Evolutionary conservation across 2,888 invertebrate genomes (phyloP).

Genomic region (Pterostichus niger): DNA sequence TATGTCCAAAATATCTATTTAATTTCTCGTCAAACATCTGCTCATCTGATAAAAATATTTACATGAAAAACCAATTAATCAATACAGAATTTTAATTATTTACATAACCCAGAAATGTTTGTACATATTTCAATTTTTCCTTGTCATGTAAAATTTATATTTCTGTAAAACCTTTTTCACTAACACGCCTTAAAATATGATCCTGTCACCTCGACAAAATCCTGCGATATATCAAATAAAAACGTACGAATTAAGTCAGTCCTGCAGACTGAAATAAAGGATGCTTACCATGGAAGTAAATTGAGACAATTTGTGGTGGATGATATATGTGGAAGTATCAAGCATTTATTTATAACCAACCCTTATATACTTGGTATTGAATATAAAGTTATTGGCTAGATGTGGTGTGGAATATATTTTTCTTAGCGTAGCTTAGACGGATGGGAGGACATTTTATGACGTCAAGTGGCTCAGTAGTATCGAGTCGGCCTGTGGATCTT

Average conservation of each 20-base stretch:
- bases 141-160: not conserved
- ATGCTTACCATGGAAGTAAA: not conserved
- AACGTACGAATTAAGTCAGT: too few relatives aligned
- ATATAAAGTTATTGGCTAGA: too few relatives aligned
- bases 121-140: not conserved
- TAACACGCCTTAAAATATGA: not conserved
- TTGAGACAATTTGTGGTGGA: constrained; percentile 1
- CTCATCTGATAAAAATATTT: not conserved
- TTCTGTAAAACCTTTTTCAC: not conserved
- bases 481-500: too few relatives aligned
- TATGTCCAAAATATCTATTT: too few relatives aligned
- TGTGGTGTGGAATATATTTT: too few relatives aligned
- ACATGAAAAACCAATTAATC: not conserved
- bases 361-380: too few relatives aligned
- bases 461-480: too few relatives aligned
- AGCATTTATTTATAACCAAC: too few relatives aligned
- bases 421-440: too few relatives aligned
- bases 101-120: not conserved
- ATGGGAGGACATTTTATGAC: too few relatives aligned
- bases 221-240: not conserved
- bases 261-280: not conserved
- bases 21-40: too few relatives aligned
- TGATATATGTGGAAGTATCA: not conserved
- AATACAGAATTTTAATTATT: not conserved
- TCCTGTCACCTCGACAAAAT: not conserved